Conservation (phyloP, 2,888 invertebrate species). For the Rhyacophila evoluta region DNA sequence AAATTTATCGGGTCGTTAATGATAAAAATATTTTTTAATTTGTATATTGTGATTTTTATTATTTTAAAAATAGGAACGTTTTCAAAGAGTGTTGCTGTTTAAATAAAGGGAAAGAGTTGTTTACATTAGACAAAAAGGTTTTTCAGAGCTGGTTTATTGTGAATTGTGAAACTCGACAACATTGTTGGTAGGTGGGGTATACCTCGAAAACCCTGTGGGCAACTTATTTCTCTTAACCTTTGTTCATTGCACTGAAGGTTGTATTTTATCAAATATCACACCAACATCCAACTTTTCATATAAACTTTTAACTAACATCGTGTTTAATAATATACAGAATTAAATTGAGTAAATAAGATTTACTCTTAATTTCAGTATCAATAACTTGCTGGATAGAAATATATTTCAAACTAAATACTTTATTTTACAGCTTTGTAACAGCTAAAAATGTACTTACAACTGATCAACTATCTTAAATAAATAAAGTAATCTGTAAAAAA, state of each 20-base stretch:
- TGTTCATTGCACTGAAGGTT: background rate
- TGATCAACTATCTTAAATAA: too few species aligned
- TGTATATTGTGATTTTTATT: too few species aligned
- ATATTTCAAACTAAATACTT: too few species aligned
- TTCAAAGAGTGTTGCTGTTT: background rate
- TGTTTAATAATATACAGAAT: background rate
- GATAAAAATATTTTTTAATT: background rate
- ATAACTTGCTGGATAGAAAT: too few species aligned
- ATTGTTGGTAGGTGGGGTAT: background rate
- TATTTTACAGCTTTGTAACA: too few species aligned
- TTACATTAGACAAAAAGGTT: background rate
- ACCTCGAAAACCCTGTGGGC: conserved; percentile 7
- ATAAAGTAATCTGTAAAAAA: too few species aligned
- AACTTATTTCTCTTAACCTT: conserved; percentile 9
- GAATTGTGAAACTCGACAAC: conserved; percentile 19
- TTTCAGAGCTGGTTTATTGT: conserved; percentile 4
- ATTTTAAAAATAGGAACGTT: too few species aligned
- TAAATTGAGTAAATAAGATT: background rate
- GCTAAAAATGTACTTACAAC: too few species aligned
- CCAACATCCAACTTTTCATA: background rate
- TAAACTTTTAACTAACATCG: background rate
- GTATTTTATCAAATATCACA: background rate
- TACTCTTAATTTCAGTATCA: too few species aligned
- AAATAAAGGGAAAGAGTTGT: background rate
- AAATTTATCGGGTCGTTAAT: background rate